Evolutionary conservation across 2,888 invertebrate species (phyloP).

Genomic region (Mactromeris polynyma): DNA sequence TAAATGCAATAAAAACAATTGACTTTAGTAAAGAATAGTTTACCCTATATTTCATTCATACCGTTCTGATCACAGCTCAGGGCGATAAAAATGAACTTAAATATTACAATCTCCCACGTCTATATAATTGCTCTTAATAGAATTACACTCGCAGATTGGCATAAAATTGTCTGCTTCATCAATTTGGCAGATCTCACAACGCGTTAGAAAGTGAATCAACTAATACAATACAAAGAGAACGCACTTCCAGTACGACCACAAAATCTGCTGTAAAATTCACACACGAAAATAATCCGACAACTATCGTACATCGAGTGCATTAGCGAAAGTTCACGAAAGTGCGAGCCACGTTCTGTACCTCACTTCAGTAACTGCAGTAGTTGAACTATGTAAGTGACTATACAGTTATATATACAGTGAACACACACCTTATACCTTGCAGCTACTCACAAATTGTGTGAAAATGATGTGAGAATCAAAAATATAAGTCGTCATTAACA

Average conservation of each 20-base stretch:
- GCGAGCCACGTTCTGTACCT: neutral
- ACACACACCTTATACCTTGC: neutral
- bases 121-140: neutral
- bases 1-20: neutral
- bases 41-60: neutral
- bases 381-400: neutral
- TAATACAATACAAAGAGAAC: neutral
- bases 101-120: neutral
- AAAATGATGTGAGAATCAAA: neutral
- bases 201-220: neutral
- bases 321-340: neutral
- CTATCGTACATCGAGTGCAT: neutral
- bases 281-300: neutral
- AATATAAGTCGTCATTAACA: neutral
- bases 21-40: neutral
- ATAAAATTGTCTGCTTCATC: neutral
- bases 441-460: neutral
- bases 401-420: neutral
- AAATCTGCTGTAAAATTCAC: neutral
- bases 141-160: neutral
- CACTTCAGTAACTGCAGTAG: neutral
- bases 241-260: neutral
- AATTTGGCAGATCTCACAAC: neutral
- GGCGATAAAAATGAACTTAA: neutral
- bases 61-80: neutral